Conservation (phyloP, 2,113 vertebrate genomes). For the Pygoscelis antarcticus region DNA sequence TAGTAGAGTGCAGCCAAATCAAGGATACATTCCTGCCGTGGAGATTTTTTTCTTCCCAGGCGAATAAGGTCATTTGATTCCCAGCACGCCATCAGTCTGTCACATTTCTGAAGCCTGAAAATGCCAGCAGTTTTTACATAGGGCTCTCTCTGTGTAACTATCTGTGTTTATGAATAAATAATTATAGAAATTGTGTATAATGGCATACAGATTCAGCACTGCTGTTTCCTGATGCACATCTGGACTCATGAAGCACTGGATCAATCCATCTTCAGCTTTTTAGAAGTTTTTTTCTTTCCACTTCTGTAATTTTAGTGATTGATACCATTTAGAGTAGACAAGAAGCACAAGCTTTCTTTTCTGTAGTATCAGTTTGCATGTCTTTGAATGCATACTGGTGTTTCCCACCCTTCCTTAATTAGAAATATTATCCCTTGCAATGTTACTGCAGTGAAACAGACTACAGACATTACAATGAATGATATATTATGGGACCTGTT, state of each 20-base stretch:
- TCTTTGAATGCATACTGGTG: neutral
- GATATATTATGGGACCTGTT: fast-evolving
- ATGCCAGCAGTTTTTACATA: neutral
- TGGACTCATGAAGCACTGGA: neutral
- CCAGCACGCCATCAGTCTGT: neutral
- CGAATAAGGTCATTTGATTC: neutral
- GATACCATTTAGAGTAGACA: neutral
- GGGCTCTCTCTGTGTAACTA: neutral
- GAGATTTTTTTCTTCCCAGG: neutral
- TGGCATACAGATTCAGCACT: neutral
- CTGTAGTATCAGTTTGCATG: neutral
- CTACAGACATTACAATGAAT: fast-evolving
- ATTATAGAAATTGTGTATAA: neutral
- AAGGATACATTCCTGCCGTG: neutral
- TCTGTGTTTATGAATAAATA: neutral
- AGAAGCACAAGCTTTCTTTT: neutral
- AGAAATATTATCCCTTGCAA: neutral
- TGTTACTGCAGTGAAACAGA: neutral
- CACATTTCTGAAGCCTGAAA: neutral
- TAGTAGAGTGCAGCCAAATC: neutral
- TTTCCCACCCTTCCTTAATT: neutral
- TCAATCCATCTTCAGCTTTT: neutral
- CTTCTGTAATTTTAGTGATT: neutral
- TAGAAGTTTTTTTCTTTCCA: neutral
- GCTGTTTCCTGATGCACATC: neutral